phyloP scores from a whole-genome alignment of 1,140 invertebrate genomes.

The Lordiphosa stackelbergi region DNA sequence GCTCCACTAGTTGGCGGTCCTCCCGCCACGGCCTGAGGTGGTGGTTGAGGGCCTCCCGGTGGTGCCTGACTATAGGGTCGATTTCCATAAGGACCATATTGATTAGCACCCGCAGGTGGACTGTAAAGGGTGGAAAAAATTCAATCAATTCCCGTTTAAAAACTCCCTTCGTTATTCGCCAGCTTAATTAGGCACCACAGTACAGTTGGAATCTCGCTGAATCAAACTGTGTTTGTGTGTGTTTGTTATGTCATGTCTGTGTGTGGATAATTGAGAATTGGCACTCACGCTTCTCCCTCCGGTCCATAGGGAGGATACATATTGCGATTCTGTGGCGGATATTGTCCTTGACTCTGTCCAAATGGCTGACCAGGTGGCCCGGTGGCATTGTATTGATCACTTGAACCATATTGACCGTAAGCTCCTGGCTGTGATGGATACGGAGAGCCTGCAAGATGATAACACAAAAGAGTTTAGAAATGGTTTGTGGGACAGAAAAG shows the following conservation, averaged over 20 bases:
- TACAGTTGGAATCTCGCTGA: slow-evolving; percentile 36
- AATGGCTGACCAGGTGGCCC: slow-evolving; percentile 78
- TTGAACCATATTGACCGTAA: slow-evolving; percentile 76
- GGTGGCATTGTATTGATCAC: slow-evolving; percentile 78
- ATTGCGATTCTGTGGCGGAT: slow-evolving; percentile 83
- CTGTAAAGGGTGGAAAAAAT: slow-evolving; percentile 20
- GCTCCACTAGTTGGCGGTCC: slow-evolving; percentile 61
- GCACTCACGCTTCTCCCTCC: slow-evolving; percentile 78
- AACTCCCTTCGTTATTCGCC: slow-evolving; percentile 6
- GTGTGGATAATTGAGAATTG: slow-evolving; percentile 31
- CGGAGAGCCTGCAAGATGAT: slow-evolving; percentile 56
- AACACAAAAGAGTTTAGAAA: slow-evolving; percentile 6
- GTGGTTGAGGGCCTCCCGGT: slow-evolving; percentile 61
- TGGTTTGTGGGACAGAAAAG: not conserved
- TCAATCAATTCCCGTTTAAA: slow-evolving; percentile 1
- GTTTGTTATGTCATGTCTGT: slow-evolving; percentile 12
- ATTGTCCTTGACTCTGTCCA: slow-evolving; percentile 82
- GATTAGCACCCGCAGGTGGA: slow-evolving; percentile 67
- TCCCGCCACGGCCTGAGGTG: slow-evolving; percentile 54
- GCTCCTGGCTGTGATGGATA: slow-evolving; percentile 79
- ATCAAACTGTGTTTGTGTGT: slow-evolving; percentile 12
- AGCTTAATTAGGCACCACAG: slow-evolving; percentile 18
- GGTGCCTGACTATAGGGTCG: slow-evolving; percentile 72
- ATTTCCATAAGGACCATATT: slow-evolving; percentile 71
- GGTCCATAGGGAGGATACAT: slow-evolving; percentile 86